Base-by-base conservation (phyloP, 2,113 vertebrate genomes). In the Prinia subflava region DNA sequence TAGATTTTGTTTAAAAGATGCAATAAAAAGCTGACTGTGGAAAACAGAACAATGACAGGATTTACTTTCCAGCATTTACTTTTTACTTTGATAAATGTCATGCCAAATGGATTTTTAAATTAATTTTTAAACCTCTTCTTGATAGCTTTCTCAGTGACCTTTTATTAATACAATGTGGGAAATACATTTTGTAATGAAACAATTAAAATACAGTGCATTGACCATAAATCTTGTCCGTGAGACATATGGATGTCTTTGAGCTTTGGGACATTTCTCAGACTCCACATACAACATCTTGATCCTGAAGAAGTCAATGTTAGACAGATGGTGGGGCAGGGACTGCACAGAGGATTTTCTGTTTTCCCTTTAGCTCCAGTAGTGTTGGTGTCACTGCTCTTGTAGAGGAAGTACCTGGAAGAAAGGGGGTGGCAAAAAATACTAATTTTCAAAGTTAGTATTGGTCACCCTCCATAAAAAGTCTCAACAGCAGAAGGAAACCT, bases 151-250 rank as follows among this genome's bases (percentile, higher is more conserved):
- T 90, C 62, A 69, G 75, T 96, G 94, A 93, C 93, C 93, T 96
- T 96, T 97, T 95, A 80, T 95, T 91, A 94, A 95, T 95, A 83
- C 81, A 91, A 73, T n/a, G n/a, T 9, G 4, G 87, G 95, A 92
- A 85, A 95, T 91, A 83, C 22, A 59, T 71, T 89, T 92, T 87
- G 84, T 85, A 95, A 90, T 13, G 11, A 92, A 95, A 94, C 82
- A 92, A 95, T 94, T 94, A 92, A 87, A 94, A 92, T 88, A 55
- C 18, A 89, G 46, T 49, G 67, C 55, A 28, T 87, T 92, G 90
- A 41, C 79, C 71, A 69, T 96, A 75, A 91, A 87, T 96, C 87
- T 90, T 87, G 46, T 80, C 55, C 5, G 3, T 44, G 75, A 91
- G 87, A 62, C 39, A 19, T n/a, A 56, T 52, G 74, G 59, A 69